Conservation (phyloP, 2,888 invertebrate species). For the Scaptomyza tumidula region DNA sequence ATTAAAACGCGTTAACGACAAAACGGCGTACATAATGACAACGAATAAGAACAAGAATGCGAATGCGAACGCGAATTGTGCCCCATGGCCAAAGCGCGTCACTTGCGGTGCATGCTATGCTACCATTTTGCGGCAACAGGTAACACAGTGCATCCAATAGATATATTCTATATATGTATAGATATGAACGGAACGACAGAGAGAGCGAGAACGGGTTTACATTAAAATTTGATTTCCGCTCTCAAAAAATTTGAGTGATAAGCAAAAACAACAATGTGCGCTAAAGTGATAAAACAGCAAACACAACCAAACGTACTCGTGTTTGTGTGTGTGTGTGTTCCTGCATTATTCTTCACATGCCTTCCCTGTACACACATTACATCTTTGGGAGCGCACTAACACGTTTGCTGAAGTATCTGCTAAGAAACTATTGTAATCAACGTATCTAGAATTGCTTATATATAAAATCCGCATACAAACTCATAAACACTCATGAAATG, state of each 20-base stretch:
- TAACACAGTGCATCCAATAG: constrained; percentile 25
- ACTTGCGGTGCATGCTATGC: constrained; percentile 43
- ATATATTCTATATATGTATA: background rate
- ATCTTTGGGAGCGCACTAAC: constrained; percentile 22
- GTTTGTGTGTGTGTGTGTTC: background rate
- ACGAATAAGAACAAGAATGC: constrained; percentile 27
- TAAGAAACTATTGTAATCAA: constrained; percentile 1
- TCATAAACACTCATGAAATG: no score
- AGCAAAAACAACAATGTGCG: constrained; percentile 30
- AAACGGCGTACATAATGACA: constrained; percentile 11
- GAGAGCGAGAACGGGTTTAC: constrained; percentile 15
- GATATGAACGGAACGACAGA: constrained; percentile 5
- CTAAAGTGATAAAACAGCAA: constrained; percentile 13
- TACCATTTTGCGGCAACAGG: constrained; percentile 50
- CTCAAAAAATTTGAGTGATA: constrained; percentile 9
- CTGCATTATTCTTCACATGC: background rate
- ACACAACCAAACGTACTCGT: background rate
- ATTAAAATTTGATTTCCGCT: background rate
- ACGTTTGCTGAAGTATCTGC: constrained; percentile 31
- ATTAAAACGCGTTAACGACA: constrained; percentile 53
- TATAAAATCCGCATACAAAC: no score
- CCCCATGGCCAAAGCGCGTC: constrained; percentile 12
- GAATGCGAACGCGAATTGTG: background rate
- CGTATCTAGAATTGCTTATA: no score
- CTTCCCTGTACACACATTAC: background rate